These are phyloP conservation scores for Harmothoe impar DNA, from an alignment of 2,888 invertebrate species.

Conservation along the genomic window DNA sequence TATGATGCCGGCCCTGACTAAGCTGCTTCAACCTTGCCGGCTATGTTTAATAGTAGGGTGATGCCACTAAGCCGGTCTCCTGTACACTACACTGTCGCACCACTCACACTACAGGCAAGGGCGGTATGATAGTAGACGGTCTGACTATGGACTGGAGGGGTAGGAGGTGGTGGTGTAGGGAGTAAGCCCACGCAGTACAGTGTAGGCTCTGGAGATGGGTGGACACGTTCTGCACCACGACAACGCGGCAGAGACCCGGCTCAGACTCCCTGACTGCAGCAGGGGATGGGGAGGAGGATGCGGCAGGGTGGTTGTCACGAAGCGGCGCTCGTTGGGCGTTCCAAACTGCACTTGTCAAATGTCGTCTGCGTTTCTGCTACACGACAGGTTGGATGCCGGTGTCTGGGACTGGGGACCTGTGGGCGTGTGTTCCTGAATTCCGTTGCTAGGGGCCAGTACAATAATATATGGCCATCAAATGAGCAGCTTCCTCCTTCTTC, in stretches of 20 bases:
- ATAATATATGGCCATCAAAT: background rate
- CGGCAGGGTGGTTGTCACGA: background rate
- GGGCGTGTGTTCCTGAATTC: background rate
- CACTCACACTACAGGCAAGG: background rate
- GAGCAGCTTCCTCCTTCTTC: background rate
- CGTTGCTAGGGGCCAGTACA: background rate
- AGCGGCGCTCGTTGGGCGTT: background rate
- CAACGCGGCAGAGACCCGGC: background rate
- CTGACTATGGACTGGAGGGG: background rate
- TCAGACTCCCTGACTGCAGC: background rate
- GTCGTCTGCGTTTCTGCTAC: background rate
- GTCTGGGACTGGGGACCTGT: background rate
- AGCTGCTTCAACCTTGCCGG: too few species aligned
- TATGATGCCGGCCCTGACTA: too few species aligned
- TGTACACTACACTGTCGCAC: too few species aligned
- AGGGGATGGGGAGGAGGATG: background rate
- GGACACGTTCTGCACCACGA: background rate
- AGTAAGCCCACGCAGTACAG: background rate
- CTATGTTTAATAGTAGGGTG: too few species aligned
- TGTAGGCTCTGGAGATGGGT: background rate
- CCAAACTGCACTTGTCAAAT: background rate
- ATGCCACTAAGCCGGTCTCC: too few species aligned
- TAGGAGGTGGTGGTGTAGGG: background rate
- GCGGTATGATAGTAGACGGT: background rate
- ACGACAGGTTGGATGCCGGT: background rate